phyloP scores from a whole-genome alignment of 2,888 invertebrate genomes.

The Leptinotarsa peninsularis region DNA sequence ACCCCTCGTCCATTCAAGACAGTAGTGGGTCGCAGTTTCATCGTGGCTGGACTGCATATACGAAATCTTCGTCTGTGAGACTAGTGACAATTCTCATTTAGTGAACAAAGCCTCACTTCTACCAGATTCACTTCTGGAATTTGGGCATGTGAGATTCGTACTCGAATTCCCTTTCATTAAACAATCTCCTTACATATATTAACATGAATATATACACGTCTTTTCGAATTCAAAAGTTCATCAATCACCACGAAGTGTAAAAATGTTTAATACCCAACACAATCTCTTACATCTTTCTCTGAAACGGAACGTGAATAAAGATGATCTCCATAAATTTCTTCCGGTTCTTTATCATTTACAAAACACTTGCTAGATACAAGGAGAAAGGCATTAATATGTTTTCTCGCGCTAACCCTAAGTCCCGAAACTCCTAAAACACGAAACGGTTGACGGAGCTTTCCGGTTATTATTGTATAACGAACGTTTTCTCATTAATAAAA shows the following conservation, averaged over 20 bases:
- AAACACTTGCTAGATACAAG: constrained; percentile 16
- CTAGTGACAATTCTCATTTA: too few relatives aligned
- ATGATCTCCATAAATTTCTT: constrained; percentile 8
- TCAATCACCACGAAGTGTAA: neutral
- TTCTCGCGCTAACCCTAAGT: constrained; percentile 9
- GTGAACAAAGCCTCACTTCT: too few relatives aligned
- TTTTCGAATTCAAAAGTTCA: neutral
- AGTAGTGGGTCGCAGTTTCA: too few relatives aligned
- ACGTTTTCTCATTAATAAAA: neutral
- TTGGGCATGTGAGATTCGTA: too few relatives aligned
- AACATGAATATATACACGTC: neutral
- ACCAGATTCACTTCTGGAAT: too few relatives aligned
- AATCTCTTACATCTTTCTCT: constrained; percentile 3
- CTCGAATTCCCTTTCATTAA: too few relatives aligned
- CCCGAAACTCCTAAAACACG: constrained; percentile 7
- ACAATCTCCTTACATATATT: too few relatives aligned
- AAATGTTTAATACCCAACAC: neutral
- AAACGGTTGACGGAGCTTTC: constrained; percentile 26
- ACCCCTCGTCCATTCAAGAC: too few relatives aligned
- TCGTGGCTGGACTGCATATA: too few relatives aligned
- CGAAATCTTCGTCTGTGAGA: too few relatives aligned
- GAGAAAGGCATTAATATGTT: constrained; percentile 6
- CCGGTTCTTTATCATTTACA: constrained; percentile 7
- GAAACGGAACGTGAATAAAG: constrained; percentile 1
- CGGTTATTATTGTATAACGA: constrained; percentile 23